Conservation (phyloP, 2,888 invertebrate genomes). For the Calameuta filiformis region DNA sequence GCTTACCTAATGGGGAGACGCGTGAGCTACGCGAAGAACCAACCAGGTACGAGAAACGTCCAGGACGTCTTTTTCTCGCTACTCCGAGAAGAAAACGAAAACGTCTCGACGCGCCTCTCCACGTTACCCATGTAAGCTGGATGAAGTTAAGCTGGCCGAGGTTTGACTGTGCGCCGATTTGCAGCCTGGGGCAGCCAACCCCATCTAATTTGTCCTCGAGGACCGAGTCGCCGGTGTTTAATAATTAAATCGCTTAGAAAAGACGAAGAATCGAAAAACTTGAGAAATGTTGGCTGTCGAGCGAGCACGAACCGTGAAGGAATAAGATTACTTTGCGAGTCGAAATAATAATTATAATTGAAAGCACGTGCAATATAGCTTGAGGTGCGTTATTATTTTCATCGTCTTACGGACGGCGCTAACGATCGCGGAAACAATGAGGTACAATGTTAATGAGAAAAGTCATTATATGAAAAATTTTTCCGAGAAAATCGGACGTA, state of each 20-base stretch:
- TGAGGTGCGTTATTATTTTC: slow-evolving; percentile 44
- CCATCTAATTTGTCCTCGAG: slow-evolving; percentile 14
- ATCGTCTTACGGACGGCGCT: slow-evolving; percentile 39
- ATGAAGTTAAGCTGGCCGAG: no score
- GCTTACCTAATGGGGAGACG: no score
- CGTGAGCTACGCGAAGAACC: no score
- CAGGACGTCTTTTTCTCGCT: no score
- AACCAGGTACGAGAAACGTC: no score
- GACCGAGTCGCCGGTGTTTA: neutral
- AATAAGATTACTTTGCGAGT: slow-evolving; percentile 14
- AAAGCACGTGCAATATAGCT: slow-evolving; percentile 46
- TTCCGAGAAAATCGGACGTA: slow-evolving; percentile 46
- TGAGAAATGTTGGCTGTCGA: neutral
- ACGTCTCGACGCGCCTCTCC: no score
- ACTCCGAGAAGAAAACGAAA: no score
- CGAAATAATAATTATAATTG: slow-evolving; percentile 46
- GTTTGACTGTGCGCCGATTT: neutral
- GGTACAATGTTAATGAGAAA: slow-evolving; percentile 59
- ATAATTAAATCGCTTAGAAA: neutral
- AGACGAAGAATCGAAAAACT: neutral
- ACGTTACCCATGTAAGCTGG: no score
- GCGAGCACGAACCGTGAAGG: neutral
- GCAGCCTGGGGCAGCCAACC: neutral
- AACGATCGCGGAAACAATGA: slow-evolving; percentile 53
- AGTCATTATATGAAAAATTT: slow-evolving; percentile 56